Evolutionary conservation across 2,888 invertebrate genomes (phyloP), one percentile per base, ranked within the genome.

Genomic region (Lasius platythorax): DNA sequence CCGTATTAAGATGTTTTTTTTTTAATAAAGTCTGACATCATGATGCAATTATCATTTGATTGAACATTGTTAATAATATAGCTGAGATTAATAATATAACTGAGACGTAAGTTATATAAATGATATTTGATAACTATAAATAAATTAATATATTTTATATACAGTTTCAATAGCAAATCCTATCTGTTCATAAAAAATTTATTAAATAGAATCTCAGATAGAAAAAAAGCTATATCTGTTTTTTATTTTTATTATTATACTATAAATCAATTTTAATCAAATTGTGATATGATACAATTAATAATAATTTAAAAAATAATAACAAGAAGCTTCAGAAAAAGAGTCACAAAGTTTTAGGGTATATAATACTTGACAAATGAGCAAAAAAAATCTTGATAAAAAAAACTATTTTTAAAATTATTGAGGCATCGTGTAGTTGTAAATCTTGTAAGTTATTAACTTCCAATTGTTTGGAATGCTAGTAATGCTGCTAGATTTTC

Each of bases 1-100:
- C 40, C 40, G 5, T 75, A 82, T 82, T 75, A 74, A 76, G 23
- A 53, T 43, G 37, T 56, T 78, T 53, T 74, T 81, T 58, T 40
- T 66, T 82, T 40, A 30, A 40, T 40, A 33, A 78, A 40, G 12
- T 8, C 12, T 53, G 28, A 43, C 8, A 18, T 30, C 8, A 18
- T 30, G 18, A 68, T 56, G 58, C 9, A 58, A 12, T 70, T 43
- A 37, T 61, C 2, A 23, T 61, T 28, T 61, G 5, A 67, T 30
- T 61, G 18, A 46, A 70, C 18, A 68, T 8, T 28, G 43, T 68
- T 12, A 37, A 61, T 58, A 23, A 30, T 23, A 23, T 23, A 23
- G 23, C 23, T 23, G 23, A 23, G 23, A 68, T 68, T 6, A 28
- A n/a, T 6, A 66, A 6, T 67, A 30, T 30, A 40, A 9, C 2